Percentiles rank a stretch among this genome's conserved stretches.
Evolutionary conservation across 1,140 invertebrate genomes (phyloP).

Genomic region (Glossosoma conforme): DNA sequence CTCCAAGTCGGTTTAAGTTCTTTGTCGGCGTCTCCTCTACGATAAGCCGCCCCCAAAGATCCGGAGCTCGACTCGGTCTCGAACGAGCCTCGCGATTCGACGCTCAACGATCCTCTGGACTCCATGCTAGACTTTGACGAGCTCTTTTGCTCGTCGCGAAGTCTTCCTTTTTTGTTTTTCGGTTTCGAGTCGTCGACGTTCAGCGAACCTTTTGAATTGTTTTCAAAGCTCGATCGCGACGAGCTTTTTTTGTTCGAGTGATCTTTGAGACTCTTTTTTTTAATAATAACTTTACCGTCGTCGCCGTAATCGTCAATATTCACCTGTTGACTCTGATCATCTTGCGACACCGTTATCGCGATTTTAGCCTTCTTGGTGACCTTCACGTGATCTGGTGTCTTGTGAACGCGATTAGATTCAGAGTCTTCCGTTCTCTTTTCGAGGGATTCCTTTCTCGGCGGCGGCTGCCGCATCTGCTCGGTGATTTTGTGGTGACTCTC

Average conservation of each 20-base stretch:
- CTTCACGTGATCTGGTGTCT: conserved; percentile 19
- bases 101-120: conserved; percentile 55
- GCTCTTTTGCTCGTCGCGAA: conserved; percentile 48
- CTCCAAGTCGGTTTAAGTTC: conserved; percentile 73
- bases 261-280: conserved; percentile 42
- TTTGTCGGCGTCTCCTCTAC: conserved; percentile 53
- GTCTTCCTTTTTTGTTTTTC: conserved; percentile 39
- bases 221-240: conserved; percentile 47
- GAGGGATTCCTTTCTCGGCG: conserved; percentile 38
- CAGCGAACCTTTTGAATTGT: conserved; percentile 46
- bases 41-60: conserved; percentile 60
- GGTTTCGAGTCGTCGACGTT: conserved; percentile 49
- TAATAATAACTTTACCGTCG: conserved; percentile 44
- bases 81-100: conserved; percentile 62
- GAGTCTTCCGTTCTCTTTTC: conserved; percentile 48
- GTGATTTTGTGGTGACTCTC: conserved; percentile 49
- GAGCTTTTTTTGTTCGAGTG: conserved; percentile 47
- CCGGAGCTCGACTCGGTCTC: conserved; percentile 72
- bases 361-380: conserved; percentile 47
- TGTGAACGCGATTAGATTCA: conserved; percentile 40
- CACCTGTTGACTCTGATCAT: conserved; percentile 49
- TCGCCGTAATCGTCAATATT: conserved; percentile 48
- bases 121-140: conserved; percentile 58
- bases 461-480: conserved; percentile 40
- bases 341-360: conserved; percentile 49